phyloP scores from a whole-genome alignment of 2,888 invertebrate genomes.

The Lottia gigantea region DNA sequence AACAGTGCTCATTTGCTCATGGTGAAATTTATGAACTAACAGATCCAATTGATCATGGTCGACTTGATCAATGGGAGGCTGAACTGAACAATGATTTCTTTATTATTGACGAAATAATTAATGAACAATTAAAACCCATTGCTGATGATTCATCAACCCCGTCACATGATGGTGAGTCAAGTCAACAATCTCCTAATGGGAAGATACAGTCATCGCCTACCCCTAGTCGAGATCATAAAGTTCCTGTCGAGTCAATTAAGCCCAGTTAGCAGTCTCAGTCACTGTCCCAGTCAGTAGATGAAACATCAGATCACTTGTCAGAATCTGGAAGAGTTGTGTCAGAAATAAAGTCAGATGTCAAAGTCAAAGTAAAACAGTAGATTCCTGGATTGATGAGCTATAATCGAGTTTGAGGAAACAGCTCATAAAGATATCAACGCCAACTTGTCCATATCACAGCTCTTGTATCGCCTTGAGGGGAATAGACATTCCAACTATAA shows the following conservation, averaged over 20 bases:
- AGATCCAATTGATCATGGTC: not conserved
- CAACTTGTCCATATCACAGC: not conserved
- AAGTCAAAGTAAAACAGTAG: not conserved
- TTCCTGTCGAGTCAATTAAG: too few species aligned
- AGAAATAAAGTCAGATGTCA: too few species aligned
- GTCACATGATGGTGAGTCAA: too few species aligned
- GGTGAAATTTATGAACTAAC: not conserved
- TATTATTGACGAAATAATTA: not conserved
- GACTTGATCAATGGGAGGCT: not conserved
- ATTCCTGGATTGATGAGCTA: conserved; percentile 17
- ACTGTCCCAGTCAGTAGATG: too few species aligned
- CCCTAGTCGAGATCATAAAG: too few species aligned
- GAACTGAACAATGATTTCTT: not conserved
- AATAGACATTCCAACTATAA: not conserved
- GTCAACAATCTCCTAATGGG: too few species aligned
- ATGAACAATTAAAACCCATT: not conserved
- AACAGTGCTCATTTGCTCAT: conserved; percentile 3
- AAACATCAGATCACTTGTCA: too few species aligned
- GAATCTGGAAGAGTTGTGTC: too few species aligned
- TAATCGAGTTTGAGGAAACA: conserved; percentile 4
- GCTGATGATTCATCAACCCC: too few species aligned
- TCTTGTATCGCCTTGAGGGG: not conserved
- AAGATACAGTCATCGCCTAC: too few species aligned
- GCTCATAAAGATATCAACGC: not conserved
- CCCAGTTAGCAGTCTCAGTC: too few species aligned